These are phyloP conservation scores for Ophioderma brevispina DNA, from an alignment of 35 echinoderm and acorn worm species.

Conservation along the genomic window DNA sequence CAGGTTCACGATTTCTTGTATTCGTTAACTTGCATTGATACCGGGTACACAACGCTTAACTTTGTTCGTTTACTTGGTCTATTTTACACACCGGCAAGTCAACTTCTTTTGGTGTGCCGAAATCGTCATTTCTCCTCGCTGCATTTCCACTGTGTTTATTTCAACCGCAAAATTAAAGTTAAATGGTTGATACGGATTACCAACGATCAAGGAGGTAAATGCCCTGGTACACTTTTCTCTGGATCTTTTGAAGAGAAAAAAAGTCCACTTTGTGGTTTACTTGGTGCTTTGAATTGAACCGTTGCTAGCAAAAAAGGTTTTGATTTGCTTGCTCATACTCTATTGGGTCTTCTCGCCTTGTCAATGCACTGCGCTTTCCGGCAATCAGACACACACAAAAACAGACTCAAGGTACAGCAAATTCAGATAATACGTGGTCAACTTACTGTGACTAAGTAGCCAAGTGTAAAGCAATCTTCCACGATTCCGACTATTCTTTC, in stretches of 20 bases:
- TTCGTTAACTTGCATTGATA: background rate
- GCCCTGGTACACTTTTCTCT: background rate
- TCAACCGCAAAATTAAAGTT: constrained; percentile 11
- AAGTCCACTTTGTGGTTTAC: constrained; percentile 10
- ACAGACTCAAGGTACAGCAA: background rate
- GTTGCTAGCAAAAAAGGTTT: background rate
- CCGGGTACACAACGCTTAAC: background rate
- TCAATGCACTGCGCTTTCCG: background rate
- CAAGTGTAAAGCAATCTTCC: background rate
- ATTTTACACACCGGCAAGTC: background rate
- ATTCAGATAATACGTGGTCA: background rate
- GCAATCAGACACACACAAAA: background rate
- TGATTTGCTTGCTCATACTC: background rate
- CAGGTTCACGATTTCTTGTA: background rate
- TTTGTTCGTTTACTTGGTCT: background rate
- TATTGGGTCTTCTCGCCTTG: background rate
- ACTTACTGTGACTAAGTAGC: background rate
- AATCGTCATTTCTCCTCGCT: background rate
- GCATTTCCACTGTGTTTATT: background rate
- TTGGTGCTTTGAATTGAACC: background rate
- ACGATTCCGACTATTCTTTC: background rate
- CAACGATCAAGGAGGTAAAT: background rate
- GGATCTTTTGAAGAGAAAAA: background rate
- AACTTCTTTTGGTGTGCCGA: background rate
- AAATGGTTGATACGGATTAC: constrained; percentile 9